Percentiles rank a stretch among this genome's conserved stretches.
Evolutionary conservation across 2,888 invertebrate genomes (phyloP).

Genomic region (Lysandra coridon): DNA sequence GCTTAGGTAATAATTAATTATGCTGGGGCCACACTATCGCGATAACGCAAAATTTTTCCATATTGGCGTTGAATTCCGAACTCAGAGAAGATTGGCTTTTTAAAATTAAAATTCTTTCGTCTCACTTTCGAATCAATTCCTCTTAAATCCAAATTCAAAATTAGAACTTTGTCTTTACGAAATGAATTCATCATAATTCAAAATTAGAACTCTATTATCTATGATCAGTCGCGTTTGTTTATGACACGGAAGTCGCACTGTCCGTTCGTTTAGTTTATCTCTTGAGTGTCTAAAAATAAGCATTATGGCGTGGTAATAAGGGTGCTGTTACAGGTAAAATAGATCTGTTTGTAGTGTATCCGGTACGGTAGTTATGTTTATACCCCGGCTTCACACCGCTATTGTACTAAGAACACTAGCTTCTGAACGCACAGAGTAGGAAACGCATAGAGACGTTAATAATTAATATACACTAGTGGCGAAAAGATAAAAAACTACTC

Average conservation of each 20-base stretch:
- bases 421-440: slow-evolving; percentile 49
- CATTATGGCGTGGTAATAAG: not conserved
- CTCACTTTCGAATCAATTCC: not conserved
- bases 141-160: not conserved
- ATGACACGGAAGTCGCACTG: slow-evolving; percentile 15
- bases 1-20: too few relatives aligned
- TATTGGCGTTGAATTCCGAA: too few relatives aligned
- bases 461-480: not conserved
- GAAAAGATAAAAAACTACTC: too few relatives aligned
- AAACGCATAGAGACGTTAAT: not conserved
- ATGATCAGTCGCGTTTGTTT: slow-evolving; percentile 14
- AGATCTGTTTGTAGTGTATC: slow-evolving; percentile 40
- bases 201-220: slow-evolving; percentile 17
- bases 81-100: not conserved
- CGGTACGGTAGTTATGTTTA: slow-evolving; percentile 47
- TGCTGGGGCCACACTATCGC: too few relatives aligned
- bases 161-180: not conserved
- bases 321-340: not conserved
- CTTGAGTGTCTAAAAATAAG: not conserved
- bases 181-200: slow-evolving; percentile 4
- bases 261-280: not conserved
- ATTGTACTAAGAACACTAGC: slow-evolving; percentile 62
- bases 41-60: too few relatives aligned
- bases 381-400: slow-evolving; percentile 48
- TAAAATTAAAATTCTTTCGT: not conserved